phyloP scores from a whole-genome alignment of 2,797 vertebrate genomes.

The Lepidocolaptes lacrymiger region DNA sequence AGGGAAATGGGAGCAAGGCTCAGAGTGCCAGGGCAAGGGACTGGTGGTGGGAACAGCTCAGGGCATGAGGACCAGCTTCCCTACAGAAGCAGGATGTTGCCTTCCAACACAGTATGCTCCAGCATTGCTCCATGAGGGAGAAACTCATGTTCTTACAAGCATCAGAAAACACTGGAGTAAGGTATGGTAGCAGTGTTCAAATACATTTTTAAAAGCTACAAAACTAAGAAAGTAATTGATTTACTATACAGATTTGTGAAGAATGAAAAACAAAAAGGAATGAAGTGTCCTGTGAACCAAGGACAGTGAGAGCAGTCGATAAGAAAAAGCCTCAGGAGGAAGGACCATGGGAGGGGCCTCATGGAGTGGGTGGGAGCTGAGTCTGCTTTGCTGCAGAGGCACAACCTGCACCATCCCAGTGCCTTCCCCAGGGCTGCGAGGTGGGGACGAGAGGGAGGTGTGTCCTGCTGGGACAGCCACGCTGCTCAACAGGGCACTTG shows the following conservation, averaged over 20 bases:
- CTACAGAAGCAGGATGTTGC: background rate
- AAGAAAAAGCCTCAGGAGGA: background rate
- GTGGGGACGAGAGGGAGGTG: background rate
- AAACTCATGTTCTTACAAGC: background rate
- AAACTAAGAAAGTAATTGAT: background rate
- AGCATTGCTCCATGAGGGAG: background rate
- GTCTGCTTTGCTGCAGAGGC: background rate
- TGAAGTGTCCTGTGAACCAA: background rate
- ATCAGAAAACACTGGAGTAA: background rate
- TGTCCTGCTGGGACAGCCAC: background rate
- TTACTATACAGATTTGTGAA: background rate
- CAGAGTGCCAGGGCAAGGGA: background rate
- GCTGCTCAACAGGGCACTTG: background rate
- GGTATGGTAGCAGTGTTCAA: background rate
- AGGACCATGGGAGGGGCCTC: background rate
- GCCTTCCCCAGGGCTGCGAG: background rate
- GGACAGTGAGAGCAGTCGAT: background rate
- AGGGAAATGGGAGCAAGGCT: background rate
- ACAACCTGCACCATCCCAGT: background rate
- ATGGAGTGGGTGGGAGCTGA: background rate
- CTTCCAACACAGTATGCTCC: background rate
- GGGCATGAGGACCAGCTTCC: background rate
- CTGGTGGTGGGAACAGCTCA: background rate
- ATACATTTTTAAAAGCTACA: background rate
- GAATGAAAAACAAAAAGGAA: background rate